Base-by-base conservation (phyloP, 2,888 invertebrate genomes). In the Sarcophaga variegata region DNA sequence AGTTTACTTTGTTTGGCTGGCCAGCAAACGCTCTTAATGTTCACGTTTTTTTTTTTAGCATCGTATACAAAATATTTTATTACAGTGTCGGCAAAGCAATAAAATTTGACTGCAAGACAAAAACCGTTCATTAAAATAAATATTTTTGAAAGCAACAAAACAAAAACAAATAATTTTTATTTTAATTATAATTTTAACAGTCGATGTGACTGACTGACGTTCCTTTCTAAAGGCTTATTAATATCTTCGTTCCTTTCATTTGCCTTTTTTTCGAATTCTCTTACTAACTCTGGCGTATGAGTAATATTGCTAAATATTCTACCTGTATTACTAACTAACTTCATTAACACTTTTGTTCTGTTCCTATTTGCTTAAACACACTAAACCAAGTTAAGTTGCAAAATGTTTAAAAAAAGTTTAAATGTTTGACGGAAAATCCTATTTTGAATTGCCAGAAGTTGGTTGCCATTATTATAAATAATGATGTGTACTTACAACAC, bases 401-500 rank as follows among this genome's bases (percentile, higher is more conserved):
- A 49, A 37, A 37, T 37, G 2, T 37, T 14, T 12, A 4, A 17
- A 54, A 54, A 14, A 4, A 5, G 3, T 49, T 49, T 49, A 49
- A 49, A 49, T 49, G 14, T 14, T 49, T 49, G 3, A 11, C 14
- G 14, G 11, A 49, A 14, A 49, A 14, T 49, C 49, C 12, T 14
- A 54, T 4, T 0, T 37, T 37, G 8, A 37, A 37, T 49, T 49
- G 49, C 49, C 12, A 49, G 49, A 49, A 54, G 17, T 54, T 54
- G 12, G 4, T n/a, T 8, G 20, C 54, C 62, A 67, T 54, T 77
- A 67, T 81, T 81, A 76, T 66, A 76, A 66, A 84, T 84, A 84
- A 84, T 84, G 75, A 80, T 76, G 80, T 71, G 70, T 81, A 81
- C 37, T 10, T 62, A 37, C 66, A 45, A 4, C 20, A 67, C 76